Evolutionary conservation across 2,797 vertebrate species (phyloP).

Genomic region (Poeciliopsis infans): DNA sequence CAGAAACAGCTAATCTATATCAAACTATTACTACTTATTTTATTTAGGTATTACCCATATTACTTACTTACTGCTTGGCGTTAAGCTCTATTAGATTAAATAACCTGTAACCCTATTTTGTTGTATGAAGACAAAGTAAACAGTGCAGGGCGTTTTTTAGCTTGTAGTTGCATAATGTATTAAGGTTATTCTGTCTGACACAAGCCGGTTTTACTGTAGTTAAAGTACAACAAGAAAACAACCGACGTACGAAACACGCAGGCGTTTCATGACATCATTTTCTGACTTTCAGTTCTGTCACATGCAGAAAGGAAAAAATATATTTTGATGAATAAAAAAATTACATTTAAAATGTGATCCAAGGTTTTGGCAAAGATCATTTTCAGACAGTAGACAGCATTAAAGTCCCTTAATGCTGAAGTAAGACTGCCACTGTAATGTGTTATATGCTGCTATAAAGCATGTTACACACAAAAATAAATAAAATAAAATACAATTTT

Average conservation of each 20-base stretch:
- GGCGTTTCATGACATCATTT: too few species aligned
- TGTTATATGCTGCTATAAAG: not conserved
- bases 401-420: not conserved
- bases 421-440: not conserved
- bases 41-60: not conserved
- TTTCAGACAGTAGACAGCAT: not conserved
- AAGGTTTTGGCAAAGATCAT: not conserved
- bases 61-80: not conserved
- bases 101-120: not conserved
- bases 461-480: too few species aligned
- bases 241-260: not conserved
- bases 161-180: not conserved
- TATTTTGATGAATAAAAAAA: not conserved
- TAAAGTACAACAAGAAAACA: not conserved
- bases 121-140: not conserved
- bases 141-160: not conserved
- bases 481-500: too few species aligned
- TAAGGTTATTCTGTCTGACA: not conserved
- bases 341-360: not conserved
- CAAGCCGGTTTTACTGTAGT: not conserved
- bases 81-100: not conserved
- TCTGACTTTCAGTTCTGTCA: not conserved
- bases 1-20: too few species aligned
- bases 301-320: not conserved
- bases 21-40: too few species aligned